Evolutionary conservation across 2,888 invertebrate species (phyloP), one percentile per base, ranked within the genome.

Genomic region (Aelia acuminata): DNA sequence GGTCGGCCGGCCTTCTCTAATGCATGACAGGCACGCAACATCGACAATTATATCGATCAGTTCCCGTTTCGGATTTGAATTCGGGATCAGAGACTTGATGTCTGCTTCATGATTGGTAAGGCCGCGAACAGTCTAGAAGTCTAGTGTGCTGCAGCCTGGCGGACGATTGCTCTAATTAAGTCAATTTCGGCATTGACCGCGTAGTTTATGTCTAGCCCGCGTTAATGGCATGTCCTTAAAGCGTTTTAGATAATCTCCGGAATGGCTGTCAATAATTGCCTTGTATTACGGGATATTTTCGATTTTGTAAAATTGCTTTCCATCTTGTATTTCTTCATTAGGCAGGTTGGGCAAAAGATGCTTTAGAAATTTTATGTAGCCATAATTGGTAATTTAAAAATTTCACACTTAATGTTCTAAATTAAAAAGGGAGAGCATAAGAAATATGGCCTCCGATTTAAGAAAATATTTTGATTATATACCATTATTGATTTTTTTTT

Each of bases 271-370:
- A 70, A 70, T 70, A 70, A 70, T 70, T 70, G 63, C 63, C 63
- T 70, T 70, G n/a, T 70, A 70, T 70, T 70, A 70, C 63, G 35
- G 63, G 63, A 70, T 35, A 70, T 70, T 70, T 70, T 70, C 63
- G 63, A 70, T 70, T 70, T 35, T 31, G 63, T 70, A 18, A 70
- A 70, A 70, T 70, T 70, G 35, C 31, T 35, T 35, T 35, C 63
- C 35, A 35, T 35, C 35, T 70, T 70, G n/a, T n/a, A 70, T 70
- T 70, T 70, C 63, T 70, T 70, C 63, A 70, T 70, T 70, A 70
- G 63, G n/a, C n/a, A n/a, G n/a, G 63, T 63, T 63, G 63, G 31
- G 63, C 63, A 63, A 63, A 63, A 31, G 63, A 70, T 70, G 2
- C 10, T 70, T 70, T 70, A 31, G 63, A 35, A 35, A 70, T 35